Evolutionary conservation across 2,797 vertebrate species (phyloP), one percentile per base, ranked within the genome.

Genomic region (Jordanella pulchra): DNA sequence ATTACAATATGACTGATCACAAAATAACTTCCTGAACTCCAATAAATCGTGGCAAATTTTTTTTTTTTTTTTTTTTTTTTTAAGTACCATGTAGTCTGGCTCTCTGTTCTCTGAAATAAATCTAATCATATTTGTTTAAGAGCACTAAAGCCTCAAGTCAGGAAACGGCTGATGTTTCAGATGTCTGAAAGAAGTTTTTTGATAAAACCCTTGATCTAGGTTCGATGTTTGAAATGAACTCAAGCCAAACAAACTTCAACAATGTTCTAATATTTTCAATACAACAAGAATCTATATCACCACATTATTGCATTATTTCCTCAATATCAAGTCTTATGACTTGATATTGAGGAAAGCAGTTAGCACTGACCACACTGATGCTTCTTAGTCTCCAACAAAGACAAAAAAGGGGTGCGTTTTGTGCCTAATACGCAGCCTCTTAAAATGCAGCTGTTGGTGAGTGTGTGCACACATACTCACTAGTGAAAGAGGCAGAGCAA

Each of bases 301-400:
- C 3, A 17, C 47, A 17, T 48, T 48, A 48, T 21, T 1, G 5
- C 15, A 48, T 18, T 17, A 5, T 48, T 18, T 48, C 15, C 44
- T 17, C 47, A 48, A 48, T 17, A 48, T 17, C 47, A 45, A 3
- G 15, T 15, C n/a, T 15, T 44, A 44, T 42, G 13, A 44, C n/a
- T n/a, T n/a, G n/a, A n/a, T n/a, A n/a, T n/a, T n/a, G n/a, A n/a
- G n/a, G n/a, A n/a, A n/a, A n/a, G n/a, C n/a, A n/a, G n/a, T n/a
- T n/a, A 58, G 55, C 61, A 25, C 65, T 73, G 32, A 32, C 82
- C 72, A 81, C 83, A 81, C 32, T 48, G 48, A 84, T 77, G 88
- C 88, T 82, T 83, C 82, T 80, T 82, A 89, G 84, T 75, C 81
- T 82, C 74, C 90, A 85, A 91, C 90, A 91, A 87, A 82, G 82